A percentile compares a stretch with the other conserved stretches of the same genome.
Conservation (phyloP, 2,113 vertebrate species). For the Apus apus region DNA sequence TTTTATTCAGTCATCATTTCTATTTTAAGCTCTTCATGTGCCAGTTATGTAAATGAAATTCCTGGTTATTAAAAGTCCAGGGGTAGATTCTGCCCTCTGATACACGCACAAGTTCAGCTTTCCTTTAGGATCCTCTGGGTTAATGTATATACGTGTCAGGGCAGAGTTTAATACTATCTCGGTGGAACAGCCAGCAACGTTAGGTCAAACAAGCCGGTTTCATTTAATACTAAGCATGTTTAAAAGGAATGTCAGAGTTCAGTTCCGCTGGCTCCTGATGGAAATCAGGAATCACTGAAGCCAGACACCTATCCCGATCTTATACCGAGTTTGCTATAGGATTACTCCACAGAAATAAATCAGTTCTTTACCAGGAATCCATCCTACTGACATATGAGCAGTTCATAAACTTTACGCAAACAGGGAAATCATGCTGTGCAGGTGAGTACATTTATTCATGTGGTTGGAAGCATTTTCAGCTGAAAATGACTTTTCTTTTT, state of each 20-base stretch:
- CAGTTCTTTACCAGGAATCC: constrained; percentile 5
- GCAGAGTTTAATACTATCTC: constrained; percentile 34
- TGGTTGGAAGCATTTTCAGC: not conserved
- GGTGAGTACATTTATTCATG: constrained; percentile 30
- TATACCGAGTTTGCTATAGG: not conserved
- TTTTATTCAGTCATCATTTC: not conserved
- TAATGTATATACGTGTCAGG: constrained; percentile 3
- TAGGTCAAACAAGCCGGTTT: not conserved
- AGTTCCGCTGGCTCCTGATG: not conserved
- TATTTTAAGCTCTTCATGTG: not conserved
- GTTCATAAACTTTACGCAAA: not conserved
- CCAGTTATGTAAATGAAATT: not conserved
- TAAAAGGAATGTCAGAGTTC: constrained; percentile 46
- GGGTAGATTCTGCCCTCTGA: not conserved
- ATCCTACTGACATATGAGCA: not conserved
- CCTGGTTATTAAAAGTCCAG: not conserved
- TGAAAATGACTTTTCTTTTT: not conserved
- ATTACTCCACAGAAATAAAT: constrained; percentile 33
- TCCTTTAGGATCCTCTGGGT: constrained; percentile 11
- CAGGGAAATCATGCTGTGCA: not conserved
- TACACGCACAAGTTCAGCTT: not conserved
- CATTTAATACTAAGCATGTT: constrained; percentile 5
- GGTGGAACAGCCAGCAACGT: accelerated
- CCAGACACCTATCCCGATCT: constrained; percentile 13
- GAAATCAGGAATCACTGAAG: constrained; percentile 31